phyloP scores from a whole-genome alignment of 1,140 invertebrate species.

The Drosophila eugracilis region DNA sequence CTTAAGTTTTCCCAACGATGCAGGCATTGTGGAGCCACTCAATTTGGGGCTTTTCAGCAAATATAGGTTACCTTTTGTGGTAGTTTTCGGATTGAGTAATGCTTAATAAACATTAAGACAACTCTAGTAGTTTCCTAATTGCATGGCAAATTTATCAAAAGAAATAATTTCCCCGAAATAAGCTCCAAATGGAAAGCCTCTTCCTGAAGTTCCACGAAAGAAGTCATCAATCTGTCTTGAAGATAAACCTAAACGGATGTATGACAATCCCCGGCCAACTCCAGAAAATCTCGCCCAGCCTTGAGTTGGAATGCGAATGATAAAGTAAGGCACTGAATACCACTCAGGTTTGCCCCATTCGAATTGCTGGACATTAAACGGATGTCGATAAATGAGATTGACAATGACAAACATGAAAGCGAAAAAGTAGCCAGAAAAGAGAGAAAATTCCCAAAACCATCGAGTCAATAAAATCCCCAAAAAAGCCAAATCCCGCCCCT shows the following conservation, averaged over 20 bases:
- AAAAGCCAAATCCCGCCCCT: slow-evolving; percentile 66
- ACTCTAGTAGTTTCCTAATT: no score
- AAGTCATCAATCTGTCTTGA: slow-evolving; percentile 24
- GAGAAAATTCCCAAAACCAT: slow-evolving; percentile 29
- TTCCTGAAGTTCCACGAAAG: not conserved
- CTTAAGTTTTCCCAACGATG: not conserved
- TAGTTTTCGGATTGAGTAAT: not conserved
- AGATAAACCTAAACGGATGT: slow-evolving; percentile 33
- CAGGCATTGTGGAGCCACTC: not conserved
- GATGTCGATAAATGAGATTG: slow-evolving; percentile 81
- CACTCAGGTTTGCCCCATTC: slow-evolving; percentile 57
- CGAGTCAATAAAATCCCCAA: slow-evolving; percentile 65
- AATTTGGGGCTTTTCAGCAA: not conserved
- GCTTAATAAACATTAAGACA: no score
- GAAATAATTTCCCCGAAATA: not conserved
- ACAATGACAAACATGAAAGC: slow-evolving; percentile 81
- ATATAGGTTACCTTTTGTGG: no score
- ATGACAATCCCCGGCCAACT: slow-evolving; percentile 4
- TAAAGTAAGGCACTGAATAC: slow-evolving; percentile 38
- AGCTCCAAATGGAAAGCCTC: slow-evolving; percentile 4
- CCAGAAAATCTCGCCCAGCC: slow-evolving; percentile 34
- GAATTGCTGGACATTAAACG: slow-evolving; percentile 74
- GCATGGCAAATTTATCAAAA: not conserved
- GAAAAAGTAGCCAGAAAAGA: slow-evolving; percentile 66
- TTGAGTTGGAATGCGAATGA: slow-evolving; percentile 51